Base-by-base conservation (phyloP, 2,888 invertebrate species). In the Hydriomena furcata region DNA sequence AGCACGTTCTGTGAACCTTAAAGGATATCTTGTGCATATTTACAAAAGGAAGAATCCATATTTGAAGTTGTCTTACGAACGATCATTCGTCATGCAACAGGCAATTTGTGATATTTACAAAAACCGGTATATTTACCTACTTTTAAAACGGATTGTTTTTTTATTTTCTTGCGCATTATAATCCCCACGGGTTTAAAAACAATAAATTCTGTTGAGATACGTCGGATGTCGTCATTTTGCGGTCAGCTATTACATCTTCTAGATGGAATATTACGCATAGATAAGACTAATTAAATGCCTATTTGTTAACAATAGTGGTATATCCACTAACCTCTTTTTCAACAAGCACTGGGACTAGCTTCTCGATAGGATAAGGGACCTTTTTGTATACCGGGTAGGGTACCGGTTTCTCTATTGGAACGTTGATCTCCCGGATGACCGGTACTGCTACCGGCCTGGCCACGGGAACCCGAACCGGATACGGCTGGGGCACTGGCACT, bases 401-500 rank as follows among this genome's bases (percentile, higher is more conserved):
- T 54, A 94, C 92, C 25, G 92, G 83, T 75, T 91, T 92, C 73
- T 92, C 92, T 52, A 93, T 80, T 28, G 92, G 91, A 58, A 93
- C 90, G 63, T 81, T 91, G 40, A 93, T 76, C 76, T 93, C 93
- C 60, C 83, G 88, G 63, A 94, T 82, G 35, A 95, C 89, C 46
- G 93, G 93, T 40, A 95, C 93, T 46, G 94, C 93, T 1, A 95
- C 92, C 2, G 95, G 94, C 71, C 92, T 93, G 1, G 94, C 92
- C 27, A 96, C 87, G 59, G 95, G 93, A 68, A 95, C 93, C 63
- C 93, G 93, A 30, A 96, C 94, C 63, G 95, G 94, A 66, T 94
- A 94, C 0, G 96, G 95, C 68, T 94, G 94, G 7, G 94, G 94
- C 47, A 95, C 92, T 34, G 94, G 94, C 4, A 96, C 93, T 75